phyloP scores from a whole-genome alignment of 2,797 vertebrate genomes.

The Artibeus jamaicensis region DNA sequence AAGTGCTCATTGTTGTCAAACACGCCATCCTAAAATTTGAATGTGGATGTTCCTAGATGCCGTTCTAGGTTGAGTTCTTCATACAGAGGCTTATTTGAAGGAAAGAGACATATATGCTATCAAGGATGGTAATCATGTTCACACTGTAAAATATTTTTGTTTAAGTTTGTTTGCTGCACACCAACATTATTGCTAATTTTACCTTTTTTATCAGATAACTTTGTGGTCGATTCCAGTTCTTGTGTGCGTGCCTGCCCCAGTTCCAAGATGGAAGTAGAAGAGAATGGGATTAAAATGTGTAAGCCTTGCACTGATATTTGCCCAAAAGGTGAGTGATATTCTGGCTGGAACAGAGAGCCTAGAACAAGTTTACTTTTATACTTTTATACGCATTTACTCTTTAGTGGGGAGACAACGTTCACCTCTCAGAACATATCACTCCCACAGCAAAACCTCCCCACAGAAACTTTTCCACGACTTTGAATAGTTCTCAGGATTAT shows the following conservation, averaged over 20 bases:
- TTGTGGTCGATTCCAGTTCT: conserved; percentile 98
- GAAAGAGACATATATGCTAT: background rate
- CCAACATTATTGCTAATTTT: background rate
- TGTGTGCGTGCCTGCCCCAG: conserved; percentile 97
- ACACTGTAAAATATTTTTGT: background rate
- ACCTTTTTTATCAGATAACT: conserved; percentile 90
- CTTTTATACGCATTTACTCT: background rate
- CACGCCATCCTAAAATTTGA: background rate
- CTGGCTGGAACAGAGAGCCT: background rate
- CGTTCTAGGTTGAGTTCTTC: background rate
- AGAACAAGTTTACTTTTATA: background rate
- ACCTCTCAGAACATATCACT: background rate
- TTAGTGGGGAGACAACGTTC: background rate
- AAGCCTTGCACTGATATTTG: conserved; percentile 98
- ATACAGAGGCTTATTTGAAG: background rate
- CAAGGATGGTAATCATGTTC: background rate
- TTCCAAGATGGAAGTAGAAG: conserved; percentile 99
- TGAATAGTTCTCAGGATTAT: background rate
- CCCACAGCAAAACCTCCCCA: background rate
- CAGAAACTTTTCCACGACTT: background rate
- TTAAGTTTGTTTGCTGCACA: background rate
- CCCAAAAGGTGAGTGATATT: conserved; percentile 91
- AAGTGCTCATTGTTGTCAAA: background rate
- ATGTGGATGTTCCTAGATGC: background rate
- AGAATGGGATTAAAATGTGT: conserved; percentile 97